Base-by-base conservation (phyloP, 1,140 invertebrate genomes). In the Drosophila varians region DNA sequence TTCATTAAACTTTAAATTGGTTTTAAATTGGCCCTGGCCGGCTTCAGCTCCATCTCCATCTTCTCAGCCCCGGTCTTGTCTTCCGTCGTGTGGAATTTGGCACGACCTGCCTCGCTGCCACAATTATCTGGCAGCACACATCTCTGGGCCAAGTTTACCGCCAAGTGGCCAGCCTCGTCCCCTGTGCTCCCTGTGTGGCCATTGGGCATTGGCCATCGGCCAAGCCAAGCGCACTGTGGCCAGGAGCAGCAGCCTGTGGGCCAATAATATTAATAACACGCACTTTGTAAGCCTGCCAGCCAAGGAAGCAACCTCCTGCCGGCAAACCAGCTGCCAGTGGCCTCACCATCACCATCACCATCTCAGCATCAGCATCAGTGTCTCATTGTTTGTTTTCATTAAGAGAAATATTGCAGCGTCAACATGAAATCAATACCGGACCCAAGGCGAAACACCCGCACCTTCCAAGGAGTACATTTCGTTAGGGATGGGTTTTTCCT, bases 1-100 rank as follows among this genome's bases (percentile, higher is more conserved):
- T 86, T 86, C 82, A 86, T 86, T 86, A 86, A 86, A 86, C 82
- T 86, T 87, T 87, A 86, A 86, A 86, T 86, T 87, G 82, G 82
- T 87, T 86, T 86, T 86, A 86, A 86, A 86, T 86, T 86, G 82
- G 82, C 82, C 66, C 56, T 69, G 56, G 49, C 64, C 69, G 28
- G 28, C 55, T 54, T 11, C 40, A 53, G 16, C 34, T 28, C 55
- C 55, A 36, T 23, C 42, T 46, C 25, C 43, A 19, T 5, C 40
- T 42, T 4, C 42, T 12, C 42, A 16, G 18, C 36, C 16, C 36
- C 47, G 28, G 34, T 25, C 52, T 38, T 51, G 38, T 66, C 66
- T 34, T 51, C 28, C 52, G 21, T 26, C 49, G 69, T 86, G 76
- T 61, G 80, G 80, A 86, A 86, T 86, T 86, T 87, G 80, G 80